These are phyloP conservation scores for Hetaerina americana DNA, from an alignment of 1,140 invertebrate genomes.

Conservation along the genomic window DNA sequence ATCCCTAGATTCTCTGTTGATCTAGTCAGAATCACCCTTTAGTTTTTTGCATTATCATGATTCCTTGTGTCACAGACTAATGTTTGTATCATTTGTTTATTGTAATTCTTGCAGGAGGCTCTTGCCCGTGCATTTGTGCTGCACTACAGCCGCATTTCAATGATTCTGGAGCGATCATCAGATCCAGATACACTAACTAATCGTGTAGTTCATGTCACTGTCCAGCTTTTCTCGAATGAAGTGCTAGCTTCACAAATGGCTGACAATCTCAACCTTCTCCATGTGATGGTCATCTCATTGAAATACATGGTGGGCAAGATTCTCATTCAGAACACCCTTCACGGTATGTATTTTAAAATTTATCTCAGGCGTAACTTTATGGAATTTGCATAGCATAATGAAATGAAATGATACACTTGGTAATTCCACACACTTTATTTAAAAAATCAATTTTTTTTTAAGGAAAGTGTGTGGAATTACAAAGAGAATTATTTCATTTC, in stretches of 20 bases:
- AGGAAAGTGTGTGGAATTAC: no score
- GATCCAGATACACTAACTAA: slow-evolving; percentile 88
- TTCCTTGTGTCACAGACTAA: background rate
- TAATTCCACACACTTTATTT: no score
- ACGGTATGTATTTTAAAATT: slow-evolving; percentile 42
- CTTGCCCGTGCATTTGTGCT: slow-evolving; percentile 88
- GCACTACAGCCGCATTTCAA: slow-evolving; percentile 88
- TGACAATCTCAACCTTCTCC: slow-evolving; percentile 73
- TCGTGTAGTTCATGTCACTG: slow-evolving; percentile 91
- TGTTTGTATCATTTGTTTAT: background rate
- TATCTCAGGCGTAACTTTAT: no score
- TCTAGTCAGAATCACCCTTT: no score
- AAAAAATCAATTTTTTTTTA: no score
- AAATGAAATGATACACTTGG: no score
- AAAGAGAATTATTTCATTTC: no score
- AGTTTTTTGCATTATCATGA: background rate
- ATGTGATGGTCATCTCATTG: slow-evolving; percentile 88
- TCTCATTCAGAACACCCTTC: slow-evolving; percentile 70
- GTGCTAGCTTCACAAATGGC: slow-evolving; percentile 79
- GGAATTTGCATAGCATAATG: no score
- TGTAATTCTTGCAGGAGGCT: slow-evolving; percentile 50
- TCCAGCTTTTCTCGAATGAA: slow-evolving; percentile 91
- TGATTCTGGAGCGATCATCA: slow-evolving; percentile 70
- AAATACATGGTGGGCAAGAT: slow-evolving; percentile 90
- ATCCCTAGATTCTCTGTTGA: background rate